Conservation (phyloP, 2,113 vertebrate species). For the Potamarius usumacintae region DNA sequence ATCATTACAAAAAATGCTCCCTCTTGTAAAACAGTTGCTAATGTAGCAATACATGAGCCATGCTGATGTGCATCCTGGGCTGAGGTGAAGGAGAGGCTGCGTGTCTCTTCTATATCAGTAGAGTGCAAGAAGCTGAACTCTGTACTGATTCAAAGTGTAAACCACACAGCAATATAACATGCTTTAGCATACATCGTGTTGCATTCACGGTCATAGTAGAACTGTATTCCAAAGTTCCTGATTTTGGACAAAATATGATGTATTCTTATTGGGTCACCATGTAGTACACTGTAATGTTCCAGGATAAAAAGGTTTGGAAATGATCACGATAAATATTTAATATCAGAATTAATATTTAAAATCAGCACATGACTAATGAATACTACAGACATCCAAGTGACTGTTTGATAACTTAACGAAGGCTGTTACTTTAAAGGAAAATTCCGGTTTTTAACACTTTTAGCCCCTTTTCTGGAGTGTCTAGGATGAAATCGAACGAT, state of each 20-base stretch:
- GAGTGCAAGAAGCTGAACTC: conserved; percentile 1
- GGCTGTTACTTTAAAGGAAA: background rate
- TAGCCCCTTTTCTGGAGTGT: no score
- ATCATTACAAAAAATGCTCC: background rate
- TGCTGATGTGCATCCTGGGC: conserved; percentile 22
- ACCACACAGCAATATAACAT: background rate
- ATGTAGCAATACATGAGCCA: conserved; percentile 15
- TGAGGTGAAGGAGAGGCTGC: conserved; percentile 5
- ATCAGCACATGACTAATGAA: background rate
- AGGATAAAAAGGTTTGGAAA: background rate
- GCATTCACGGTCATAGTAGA: background rate
- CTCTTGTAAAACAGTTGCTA: background rate
- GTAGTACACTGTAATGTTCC: background rate
- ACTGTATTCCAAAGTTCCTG: background rate
- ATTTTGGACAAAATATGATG: background rate
- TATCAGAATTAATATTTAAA: background rate
- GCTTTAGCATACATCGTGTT: background rate
- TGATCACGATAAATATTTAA: background rate
- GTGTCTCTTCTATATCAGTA: background rate
- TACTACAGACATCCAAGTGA: background rate
- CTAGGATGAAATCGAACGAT: no score
- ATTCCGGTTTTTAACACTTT: no score
- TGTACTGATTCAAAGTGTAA: background rate
- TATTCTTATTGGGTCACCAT: background rate
- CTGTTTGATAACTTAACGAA: background rate